A percentile compares a stretch with the other conserved stretches of the same genome.
Evolutionary conservation across 2,113 vertebrate genomes (phyloP).

Genomic region (Trichechus manatus): DNA sequence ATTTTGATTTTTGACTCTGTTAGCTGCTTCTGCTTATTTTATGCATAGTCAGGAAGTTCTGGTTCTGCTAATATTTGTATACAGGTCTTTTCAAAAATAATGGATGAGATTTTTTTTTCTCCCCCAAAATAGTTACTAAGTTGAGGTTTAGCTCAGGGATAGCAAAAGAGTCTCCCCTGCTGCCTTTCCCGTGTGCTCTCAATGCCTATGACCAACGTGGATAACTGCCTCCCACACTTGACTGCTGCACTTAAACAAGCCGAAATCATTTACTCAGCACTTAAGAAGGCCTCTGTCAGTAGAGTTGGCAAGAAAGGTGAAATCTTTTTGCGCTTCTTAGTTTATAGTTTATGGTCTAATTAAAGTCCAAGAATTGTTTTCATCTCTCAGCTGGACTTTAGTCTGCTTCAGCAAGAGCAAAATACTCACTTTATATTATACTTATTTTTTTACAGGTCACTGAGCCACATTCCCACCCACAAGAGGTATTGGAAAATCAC

Average conservation of each 20-base stretch:
- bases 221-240: background rate
- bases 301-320: conserved; percentile 25
- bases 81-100: conserved; percentile 20
- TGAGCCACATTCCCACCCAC: background rate
- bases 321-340: background rate
- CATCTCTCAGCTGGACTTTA: conserved; percentile 20
- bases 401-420: conserved; percentile 29
- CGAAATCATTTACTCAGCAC: conserved; percentile 10
- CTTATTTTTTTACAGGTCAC: background rate
- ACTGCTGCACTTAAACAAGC: background rate
- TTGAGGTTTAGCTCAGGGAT: background rate
- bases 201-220: background rate
- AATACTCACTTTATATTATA: conserved; percentile 11
- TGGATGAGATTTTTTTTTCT: background rate
- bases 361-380: conserved; percentile 45
- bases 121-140: background rate
- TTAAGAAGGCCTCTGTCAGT: background rate
- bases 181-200: background rate
- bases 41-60: background rate
- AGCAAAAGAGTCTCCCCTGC: background rate
- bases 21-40: conserved; percentile 29
- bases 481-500: background rate
- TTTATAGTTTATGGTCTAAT: conserved; percentile 60
- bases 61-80: conserved; percentile 50
- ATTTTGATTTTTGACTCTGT: background rate